Conservation (phyloP, 2,888 invertebrate genomes). For the Tipula unca region DNA sequence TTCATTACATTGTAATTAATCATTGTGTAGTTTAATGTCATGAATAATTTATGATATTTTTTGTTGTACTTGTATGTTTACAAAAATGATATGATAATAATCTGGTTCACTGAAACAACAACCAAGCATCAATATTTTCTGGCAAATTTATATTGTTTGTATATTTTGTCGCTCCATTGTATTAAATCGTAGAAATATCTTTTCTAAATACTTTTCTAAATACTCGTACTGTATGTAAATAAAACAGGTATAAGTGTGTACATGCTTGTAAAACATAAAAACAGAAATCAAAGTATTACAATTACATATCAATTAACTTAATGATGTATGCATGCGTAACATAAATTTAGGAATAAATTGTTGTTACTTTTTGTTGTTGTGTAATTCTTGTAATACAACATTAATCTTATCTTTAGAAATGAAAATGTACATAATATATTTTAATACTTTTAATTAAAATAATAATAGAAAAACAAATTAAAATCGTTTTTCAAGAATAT, state of each 20-base stretch:
- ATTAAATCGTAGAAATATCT: neutral
- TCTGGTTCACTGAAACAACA: neutral
- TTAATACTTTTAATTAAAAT: neutral
- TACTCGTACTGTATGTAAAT: neutral
- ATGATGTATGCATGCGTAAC: neutral
- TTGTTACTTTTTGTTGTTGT: neutral
- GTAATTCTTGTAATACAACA: neutral
- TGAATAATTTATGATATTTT: neutral
- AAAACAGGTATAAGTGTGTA: neutral
- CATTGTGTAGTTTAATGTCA: neutral
- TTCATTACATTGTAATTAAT: neutral
- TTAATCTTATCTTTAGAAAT: neutral
- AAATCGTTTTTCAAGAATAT: neutral
- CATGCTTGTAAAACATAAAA: neutral
- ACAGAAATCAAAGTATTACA: neutral
- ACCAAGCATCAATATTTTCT: neutral
- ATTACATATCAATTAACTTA: neutral
- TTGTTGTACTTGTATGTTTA: neutral
- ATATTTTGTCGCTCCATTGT: too few relatives aligned
- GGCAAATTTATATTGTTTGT: too few relatives aligned
- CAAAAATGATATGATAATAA: neutral
- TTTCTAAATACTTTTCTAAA: neutral
- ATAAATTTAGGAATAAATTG: neutral
- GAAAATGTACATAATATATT: slow-evolving; percentile 1
- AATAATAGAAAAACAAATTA: neutral